These are phyloP conservation scores for Luehdorfia chinensis DNA, from an alignment of 1,140 invertebrate genomes.

Conservation along the genomic window DNA sequence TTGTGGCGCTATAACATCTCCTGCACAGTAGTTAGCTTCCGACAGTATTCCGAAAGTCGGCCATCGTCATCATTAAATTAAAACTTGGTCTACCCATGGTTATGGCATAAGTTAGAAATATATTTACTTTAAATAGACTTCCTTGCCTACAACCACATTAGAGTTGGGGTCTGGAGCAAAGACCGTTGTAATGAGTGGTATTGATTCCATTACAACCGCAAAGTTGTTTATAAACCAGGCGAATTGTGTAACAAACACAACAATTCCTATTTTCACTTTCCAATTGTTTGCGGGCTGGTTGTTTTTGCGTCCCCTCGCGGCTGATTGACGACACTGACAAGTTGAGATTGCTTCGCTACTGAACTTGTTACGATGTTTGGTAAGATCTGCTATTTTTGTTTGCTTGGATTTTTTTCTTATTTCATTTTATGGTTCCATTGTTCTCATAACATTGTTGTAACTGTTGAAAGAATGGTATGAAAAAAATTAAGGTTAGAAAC, in stretches of 20 bases:
- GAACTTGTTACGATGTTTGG: slow-evolving; percentile 37
- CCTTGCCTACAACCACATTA: too few relatives aligned
- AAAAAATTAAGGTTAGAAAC: not conserved
- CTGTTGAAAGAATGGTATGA: too few relatives aligned
- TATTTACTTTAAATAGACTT: too few relatives aligned
- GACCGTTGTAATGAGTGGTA: too few relatives aligned
- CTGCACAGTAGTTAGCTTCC: too few relatives aligned
- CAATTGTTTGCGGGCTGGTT: slow-evolving; percentile 39
- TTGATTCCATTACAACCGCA: slow-evolving; percentile 5
- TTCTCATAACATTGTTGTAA: too few relatives aligned
- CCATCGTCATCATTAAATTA: too few relatives aligned
- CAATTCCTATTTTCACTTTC: slow-evolving; percentile 53
- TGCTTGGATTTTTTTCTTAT: not conserved
- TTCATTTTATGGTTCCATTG: not conserved
- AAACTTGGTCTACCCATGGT: too few relatives aligned
- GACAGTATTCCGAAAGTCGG: too few relatives aligned
- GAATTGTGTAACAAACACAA: slow-evolving; percentile 52
- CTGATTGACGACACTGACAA: slow-evolving; percentile 39
- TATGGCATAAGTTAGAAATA: too few relatives aligned
- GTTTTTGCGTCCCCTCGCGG: slow-evolving; percentile 32
- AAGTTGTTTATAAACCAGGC: slow-evolving; percentile 38
- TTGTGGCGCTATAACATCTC: too few relatives aligned
- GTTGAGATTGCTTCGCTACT: slow-evolving; percentile 38
- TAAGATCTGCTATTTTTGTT: slow-evolving; percentile 22
- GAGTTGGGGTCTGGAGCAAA: too few relatives aligned